Percentiles rank a stretch among this genome's conserved stretches.
Conservation (phyloP, 2,113 vertebrate genomes). For the Baryphthengus martii region DNA sequence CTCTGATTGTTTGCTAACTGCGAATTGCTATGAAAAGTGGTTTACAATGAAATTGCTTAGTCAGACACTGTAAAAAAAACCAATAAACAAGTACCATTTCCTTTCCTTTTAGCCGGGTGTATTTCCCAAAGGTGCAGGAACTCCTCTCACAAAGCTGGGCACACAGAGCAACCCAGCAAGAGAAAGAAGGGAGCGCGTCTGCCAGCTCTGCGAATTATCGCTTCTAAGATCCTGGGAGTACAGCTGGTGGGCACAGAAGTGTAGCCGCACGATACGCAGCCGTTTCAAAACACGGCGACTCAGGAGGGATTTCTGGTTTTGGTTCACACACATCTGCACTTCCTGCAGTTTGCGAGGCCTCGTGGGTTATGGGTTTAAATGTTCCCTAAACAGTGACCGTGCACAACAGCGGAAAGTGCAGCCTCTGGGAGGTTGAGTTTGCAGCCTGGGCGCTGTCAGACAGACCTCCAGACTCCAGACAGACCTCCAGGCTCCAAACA, state of each 20-base stretch:
- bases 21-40: neutral
- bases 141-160: neutral
- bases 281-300: neutral
- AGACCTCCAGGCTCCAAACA: neutral
- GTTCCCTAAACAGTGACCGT: neutral
- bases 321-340: neutral
- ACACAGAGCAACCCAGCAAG: neutral
- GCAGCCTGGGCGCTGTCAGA: neutral
- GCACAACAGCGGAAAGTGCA: neutral
- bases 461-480: neutral
- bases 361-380: neutral
- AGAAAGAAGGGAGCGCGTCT: neutral
- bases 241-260: neutral
- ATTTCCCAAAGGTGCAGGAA: neutral
- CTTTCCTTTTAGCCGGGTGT: neutral
- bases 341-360: slow-evolving; percentile 2
- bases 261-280: neutral
- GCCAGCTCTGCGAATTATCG: neutral
- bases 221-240: neutral
- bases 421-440: neutral
- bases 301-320: neutral
- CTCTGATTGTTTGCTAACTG: slow-evolving; percentile 45
- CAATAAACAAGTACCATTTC: neutral
- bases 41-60: neutral
- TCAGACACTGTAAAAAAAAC: neutral